These are phyloP conservation scores for Dryobates pubescens DNA, from an alignment of 2,797 vertebrate genomes.

Conservation along the genomic window DNA sequence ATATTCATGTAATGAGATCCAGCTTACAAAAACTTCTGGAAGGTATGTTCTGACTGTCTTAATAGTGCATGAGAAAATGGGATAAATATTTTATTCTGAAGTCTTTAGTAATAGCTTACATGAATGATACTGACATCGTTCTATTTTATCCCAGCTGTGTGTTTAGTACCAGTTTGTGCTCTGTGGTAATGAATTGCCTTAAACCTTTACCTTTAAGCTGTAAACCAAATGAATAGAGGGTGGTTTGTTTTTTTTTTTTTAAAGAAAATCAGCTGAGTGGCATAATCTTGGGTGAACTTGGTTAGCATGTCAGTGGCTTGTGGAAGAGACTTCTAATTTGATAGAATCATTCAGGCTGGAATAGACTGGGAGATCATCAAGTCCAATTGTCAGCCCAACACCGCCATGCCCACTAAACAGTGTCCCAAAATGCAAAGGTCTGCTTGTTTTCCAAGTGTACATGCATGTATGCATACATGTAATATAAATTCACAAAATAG, in stretches of 20 bases:
- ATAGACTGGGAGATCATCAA: too few species aligned
- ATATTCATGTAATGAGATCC: conserved; percentile 97
- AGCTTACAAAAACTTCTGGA: conserved; percentile 96
- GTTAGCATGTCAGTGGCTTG: neutral
- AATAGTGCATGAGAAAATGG: neutral
- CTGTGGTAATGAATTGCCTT: neutral
- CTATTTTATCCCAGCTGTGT: neutral
- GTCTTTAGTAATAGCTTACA: neutral
- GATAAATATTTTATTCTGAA: neutral
- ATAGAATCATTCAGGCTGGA: too few species aligned
- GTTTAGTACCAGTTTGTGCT: neutral
- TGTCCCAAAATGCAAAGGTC: too few species aligned
- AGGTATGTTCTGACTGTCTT: conserved; percentile 80
- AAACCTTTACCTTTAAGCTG: neutral
- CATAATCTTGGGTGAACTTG: neutral
- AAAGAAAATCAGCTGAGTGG: neutral
- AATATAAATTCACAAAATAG: neutral
- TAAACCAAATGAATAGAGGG: neutral
- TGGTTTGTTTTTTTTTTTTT: too few species aligned
- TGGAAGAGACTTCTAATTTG: neutral
- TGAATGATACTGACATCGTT: neutral
- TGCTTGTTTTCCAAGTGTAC: neutral
- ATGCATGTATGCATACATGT: fast-evolving
- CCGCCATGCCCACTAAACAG: too few species aligned
- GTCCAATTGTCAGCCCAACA: too few species aligned